These are phyloP conservation scores for Callopanchax toddi DNA, from an alignment of 2,113 vertebrate genomes.

Conservation along the genomic window DNA sequence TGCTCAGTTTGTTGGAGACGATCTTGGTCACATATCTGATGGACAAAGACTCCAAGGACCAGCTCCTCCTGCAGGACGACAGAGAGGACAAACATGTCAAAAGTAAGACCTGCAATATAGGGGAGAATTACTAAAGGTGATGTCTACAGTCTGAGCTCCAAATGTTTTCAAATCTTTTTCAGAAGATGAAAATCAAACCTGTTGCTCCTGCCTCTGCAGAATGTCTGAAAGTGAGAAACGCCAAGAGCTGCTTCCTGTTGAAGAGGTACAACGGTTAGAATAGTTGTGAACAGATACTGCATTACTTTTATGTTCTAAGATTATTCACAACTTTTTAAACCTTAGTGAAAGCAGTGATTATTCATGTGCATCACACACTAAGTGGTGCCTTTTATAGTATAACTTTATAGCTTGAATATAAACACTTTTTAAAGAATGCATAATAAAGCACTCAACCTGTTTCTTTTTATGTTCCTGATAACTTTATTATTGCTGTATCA, in stretches of 20 bases:
- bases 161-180: constrained; percentile 8
- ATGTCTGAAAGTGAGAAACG: constrained; percentile 15
- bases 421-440: too few species aligned
- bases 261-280: constrained; percentile 48
- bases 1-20: constrained; percentile 80
- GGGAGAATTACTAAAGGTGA: constrained; percentile 15
- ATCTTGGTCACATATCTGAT: constrained; percentile 74
- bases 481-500: too few species aligned
- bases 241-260: constrained; percentile 35
- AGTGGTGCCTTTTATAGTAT: too few species aligned
- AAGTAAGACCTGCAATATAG: neutral
- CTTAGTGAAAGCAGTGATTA: too few species aligned
- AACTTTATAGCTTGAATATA: too few species aligned
- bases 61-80: neutral
- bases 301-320: too few species aligned
- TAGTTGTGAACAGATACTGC: too few species aligned
- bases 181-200: constrained; percentile 32
- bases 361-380: too few species aligned
- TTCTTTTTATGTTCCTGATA: too few species aligned
- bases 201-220: constrained; percentile 20
- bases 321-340: too few species aligned
- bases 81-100: neutral
- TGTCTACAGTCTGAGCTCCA: too few species aligned
- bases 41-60: constrained; percentile 39
- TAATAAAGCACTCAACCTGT: too few species aligned